A percentile compares a stretch with the other conserved stretches of the same genome.
phyloP scores from a whole-genome alignment of 2,113 vertebrate genomes.

The Hassar affinis region DNA sequence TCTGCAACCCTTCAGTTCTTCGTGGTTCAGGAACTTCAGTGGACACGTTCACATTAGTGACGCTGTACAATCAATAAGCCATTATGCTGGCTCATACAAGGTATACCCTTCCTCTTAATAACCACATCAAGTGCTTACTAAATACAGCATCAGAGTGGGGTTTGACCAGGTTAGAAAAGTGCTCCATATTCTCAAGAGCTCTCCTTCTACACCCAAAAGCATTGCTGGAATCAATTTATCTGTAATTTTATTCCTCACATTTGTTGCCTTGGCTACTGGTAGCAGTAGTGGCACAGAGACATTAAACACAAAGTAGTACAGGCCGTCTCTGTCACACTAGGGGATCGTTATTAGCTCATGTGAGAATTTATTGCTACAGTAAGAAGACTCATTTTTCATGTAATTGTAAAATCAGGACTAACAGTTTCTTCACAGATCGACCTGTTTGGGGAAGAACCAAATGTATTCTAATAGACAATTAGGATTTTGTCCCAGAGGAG shows the following conservation, averaged over 20 bases:
- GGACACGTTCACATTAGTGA: not conserved
- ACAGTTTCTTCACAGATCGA: not conserved
- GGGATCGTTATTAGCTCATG: not conserved
- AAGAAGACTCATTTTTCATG: not conserved
- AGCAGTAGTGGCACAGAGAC: not conserved
- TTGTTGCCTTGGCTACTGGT: constrained; percentile 35
- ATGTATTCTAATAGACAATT: not conserved
- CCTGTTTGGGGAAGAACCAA: not conserved
- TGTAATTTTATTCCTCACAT: constrained; percentile 29
- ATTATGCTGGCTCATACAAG: not conserved
- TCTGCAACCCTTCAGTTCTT: not conserved
- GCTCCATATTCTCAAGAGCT: constrained; percentile 13
- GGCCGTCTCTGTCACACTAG: constrained; percentile 4
- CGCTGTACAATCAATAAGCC: constrained; percentile 7
- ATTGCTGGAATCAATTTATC: constrained; percentile 18
- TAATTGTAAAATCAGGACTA: not conserved
- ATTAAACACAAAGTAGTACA: not conserved
- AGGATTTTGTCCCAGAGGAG: not conserved
- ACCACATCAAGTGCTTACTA: constrained; percentile 1
- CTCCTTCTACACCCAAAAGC: constrained; percentile 22
- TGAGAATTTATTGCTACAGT: constrained; percentile 8
- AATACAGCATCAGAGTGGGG: not conserved
- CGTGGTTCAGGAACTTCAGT: not conserved
- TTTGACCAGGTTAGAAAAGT: constrained; percentile 11
- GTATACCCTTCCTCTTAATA: not conserved